phyloP scores from a whole-genome alignment of 1,140 invertebrate genomes.

The Lasioglossum albipes region DNA sequence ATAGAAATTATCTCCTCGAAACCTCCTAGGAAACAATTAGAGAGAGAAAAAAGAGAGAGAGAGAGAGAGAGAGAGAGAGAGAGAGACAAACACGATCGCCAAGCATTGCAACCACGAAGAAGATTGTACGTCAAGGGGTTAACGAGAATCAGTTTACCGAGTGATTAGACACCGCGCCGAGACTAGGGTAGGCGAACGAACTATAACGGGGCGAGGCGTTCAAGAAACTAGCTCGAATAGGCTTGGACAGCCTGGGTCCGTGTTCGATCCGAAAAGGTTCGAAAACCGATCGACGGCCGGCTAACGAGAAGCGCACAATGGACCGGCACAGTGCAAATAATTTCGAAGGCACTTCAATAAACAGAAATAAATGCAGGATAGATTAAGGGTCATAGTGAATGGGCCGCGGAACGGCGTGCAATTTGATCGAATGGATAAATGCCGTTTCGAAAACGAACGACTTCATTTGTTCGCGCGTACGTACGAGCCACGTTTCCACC shows the following conservation, averaged over 20 bases:
- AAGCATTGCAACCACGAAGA: too few relatives aligned
- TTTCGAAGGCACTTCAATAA: slow-evolving; percentile 42
- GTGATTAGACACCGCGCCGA: too few relatives aligned
- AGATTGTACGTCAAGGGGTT: too few relatives aligned
- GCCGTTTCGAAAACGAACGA: slow-evolving; percentile 49
- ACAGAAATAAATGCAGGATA: slow-evolving; percentile 44
- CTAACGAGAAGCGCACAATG: slow-evolving; percentile 26
- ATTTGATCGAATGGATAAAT: slow-evolving; percentile 51
- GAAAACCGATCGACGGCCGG: not conserved
- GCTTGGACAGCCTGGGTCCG: not conserved
- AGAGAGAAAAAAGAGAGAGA: too few relatives aligned
- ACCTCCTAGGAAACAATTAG: too few relatives aligned
- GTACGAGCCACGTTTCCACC: slow-evolving; percentile 9
- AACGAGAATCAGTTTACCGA: too few relatives aligned
- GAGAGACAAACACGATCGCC: too few relatives aligned
- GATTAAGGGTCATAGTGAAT: slow-evolving; percentile 38
- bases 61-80: too few relatives aligned
- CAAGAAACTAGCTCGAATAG: slow-evolving; percentile 5
- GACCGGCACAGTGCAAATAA: slow-evolving; percentile 32
- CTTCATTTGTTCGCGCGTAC: slow-evolving; percentile 44
- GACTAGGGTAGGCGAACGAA: not conserved
- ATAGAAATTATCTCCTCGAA: too few relatives aligned
- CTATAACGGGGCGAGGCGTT: not conserved
- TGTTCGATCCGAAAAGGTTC: not conserved
- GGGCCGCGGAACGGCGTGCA: slow-evolving; percentile 29